Evolutionary conservation across 2,113 vertebrate species (phyloP), one percentile per base, ranked within the genome.

Genomic region (Leptodactylus fuscus): DNA sequence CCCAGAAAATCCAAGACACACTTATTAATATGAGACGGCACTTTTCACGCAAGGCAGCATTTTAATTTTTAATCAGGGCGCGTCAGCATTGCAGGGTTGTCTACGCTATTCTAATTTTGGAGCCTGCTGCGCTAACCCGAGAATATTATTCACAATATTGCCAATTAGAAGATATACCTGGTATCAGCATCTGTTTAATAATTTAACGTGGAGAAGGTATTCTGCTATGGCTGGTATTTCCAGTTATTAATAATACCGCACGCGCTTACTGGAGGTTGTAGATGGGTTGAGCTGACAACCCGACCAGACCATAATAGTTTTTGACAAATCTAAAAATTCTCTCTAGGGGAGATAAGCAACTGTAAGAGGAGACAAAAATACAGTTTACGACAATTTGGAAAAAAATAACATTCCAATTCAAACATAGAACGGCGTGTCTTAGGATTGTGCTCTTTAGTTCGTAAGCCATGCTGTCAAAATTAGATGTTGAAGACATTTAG

Each of bases 401-500:
- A 55, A 55, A 88, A 87, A 69, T 83, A 78, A 49, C 16, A 82
- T 24, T 83, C 11, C 6, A 81, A 67, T 85, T 77, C 46, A 49
- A 78, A 78, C 4, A 82, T 1, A 8, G 32, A 29, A 46, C 44
- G 1, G 71, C 13, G 27, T 90, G 27, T 88, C 62, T 78, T 15
- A 27, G 70, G 73, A 0, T 20, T 36, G 60, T 44, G 49, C n/a
- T 46, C 34, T 85, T 48, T 15, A 62, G 38, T 83, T 34, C 88
- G 15, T 0, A 48, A n/a, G 67, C 13, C 0, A 29, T 58, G 77
- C 77, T 84, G 16, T 16, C 80, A 89, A 87, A 87, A 89, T 87
- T 80, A 82, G 22, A 75, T 22, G 49, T 22, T 80, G 22, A 51
- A 87, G 81, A 87, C 87, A 84, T 87, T 48, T 48, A 80, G 73